Percentiles rank a stretch among this genome's conserved stretches.
Conservation (phyloP, 2,113 vertebrate genomes). For the Parotia lawesii region DNA sequence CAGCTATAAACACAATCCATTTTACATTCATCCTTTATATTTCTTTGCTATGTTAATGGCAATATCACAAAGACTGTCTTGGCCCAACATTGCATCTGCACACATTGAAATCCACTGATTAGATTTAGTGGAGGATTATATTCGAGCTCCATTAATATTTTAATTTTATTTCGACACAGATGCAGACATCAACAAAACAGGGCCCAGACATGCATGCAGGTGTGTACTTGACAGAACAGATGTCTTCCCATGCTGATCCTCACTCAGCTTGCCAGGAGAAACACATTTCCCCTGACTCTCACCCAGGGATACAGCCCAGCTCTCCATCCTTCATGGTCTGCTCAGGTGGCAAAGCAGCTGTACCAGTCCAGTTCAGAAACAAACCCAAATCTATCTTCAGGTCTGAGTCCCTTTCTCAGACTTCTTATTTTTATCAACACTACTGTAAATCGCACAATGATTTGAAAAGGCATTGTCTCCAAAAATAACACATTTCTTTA, state of each 20-base stretch:
- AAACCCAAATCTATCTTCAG: background rate
- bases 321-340: background rate
- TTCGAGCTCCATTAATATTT: background rate
- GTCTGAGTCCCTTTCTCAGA: background rate
- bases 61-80: background rate
- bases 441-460: background rate
- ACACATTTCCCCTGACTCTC: background rate
- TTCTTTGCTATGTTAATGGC: background rate
- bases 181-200: background rate
- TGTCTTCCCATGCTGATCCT: fast-evolving
- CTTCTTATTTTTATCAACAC: background rate
- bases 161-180: background rate
- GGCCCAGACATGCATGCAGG: background rate
- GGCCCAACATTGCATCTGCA: no score
- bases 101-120: background rate
- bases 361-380: background rate
- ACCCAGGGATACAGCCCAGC: background rate
- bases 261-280: background rate
- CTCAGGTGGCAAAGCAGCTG: background rate
- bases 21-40: background rate
- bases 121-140: background rate
- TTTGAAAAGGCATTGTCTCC: background rate
- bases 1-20: background rate
- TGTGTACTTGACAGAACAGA: background rate
- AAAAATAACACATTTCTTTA: background rate